These are phyloP conservation scores for Rhincodon typus DNA, from an alignment of 2,797 vertebrate genomes.

Conservation along the genomic window DNA sequence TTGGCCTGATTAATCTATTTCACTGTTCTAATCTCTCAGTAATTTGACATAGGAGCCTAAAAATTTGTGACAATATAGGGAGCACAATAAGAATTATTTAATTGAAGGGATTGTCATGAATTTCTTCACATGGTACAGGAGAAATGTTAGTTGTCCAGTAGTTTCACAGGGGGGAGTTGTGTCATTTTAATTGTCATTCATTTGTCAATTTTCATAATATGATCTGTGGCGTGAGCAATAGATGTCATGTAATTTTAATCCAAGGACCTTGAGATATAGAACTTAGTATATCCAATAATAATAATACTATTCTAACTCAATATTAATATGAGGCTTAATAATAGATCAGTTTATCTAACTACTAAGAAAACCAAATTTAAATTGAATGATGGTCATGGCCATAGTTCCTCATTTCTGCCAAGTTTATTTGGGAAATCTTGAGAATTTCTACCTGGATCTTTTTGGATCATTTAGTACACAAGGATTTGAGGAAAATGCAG, in stretches of 20 bases:
- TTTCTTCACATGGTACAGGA: neutral
- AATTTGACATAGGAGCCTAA: neutral
- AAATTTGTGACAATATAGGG: neutral
- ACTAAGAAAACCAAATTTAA: neutral
- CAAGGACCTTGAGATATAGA: neutral
- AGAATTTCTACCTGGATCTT: too few species aligned
- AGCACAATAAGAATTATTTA: too few species aligned
- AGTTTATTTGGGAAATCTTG: neutral
- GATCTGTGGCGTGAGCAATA: too few species aligned
- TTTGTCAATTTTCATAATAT: neutral
- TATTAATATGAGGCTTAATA: too few species aligned
- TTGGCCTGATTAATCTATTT: neutral
- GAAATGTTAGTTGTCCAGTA: neutral
- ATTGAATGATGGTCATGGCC: neutral
- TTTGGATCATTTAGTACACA: too few species aligned
- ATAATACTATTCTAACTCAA: neutral
- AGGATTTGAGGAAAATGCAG: too few species aligned
- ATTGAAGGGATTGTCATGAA: neutral
- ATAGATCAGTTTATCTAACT: too few species aligned
- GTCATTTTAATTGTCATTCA: neutral
- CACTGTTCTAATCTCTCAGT: neutral
- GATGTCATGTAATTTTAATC: neutral
- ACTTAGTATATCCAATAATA: neutral
- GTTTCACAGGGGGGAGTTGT: neutral
- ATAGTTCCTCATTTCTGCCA: neutral